These are phyloP conservation scores for Gastrophryne carolinensis DNA, from an alignment of 2,797 vertebrate species.

Conservation along the genomic window DNA sequence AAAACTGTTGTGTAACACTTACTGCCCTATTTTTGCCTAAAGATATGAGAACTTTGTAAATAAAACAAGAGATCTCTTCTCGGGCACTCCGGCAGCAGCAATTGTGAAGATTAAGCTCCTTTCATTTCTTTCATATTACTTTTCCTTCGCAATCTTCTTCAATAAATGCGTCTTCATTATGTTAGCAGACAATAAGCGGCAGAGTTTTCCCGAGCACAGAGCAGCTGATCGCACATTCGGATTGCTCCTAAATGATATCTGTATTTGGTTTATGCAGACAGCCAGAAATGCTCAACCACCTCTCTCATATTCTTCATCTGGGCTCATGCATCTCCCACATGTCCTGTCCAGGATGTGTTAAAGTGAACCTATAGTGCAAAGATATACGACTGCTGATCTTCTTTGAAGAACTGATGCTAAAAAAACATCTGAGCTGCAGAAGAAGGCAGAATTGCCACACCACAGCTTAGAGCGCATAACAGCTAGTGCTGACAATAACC, in stretches of 20 bases:
- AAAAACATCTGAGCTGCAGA: too few relatives aligned
- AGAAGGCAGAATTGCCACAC: too few relatives aligned
- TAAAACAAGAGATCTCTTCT: neutral
- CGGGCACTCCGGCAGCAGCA: neutral
- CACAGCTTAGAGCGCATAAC: too few relatives aligned
- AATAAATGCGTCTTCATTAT: slow-evolving; percentile 9
- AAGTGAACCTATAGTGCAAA: neutral
- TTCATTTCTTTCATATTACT: neutral
- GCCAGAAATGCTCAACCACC: neutral
- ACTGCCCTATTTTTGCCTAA: neutral
- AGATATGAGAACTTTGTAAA: neutral
- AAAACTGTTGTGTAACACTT: too few relatives aligned
- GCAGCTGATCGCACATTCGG: slow-evolving; percentile 12
- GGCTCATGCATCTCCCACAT: neutral
- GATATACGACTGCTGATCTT: too few relatives aligned
- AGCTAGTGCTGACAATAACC: too few relatives aligned
- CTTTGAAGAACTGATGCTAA: too few relatives aligned
- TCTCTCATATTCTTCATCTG: neutral
- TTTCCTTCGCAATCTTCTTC: neutral
- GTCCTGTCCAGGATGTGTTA: too few relatives aligned
- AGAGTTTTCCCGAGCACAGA: neutral
- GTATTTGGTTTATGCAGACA: neutral
- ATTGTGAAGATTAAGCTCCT: neutral
- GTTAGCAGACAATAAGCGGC: slow-evolving; percentile 2
- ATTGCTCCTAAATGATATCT: slow-evolving; percentile 19